Base-by-base conservation (phyloP, 2,888 invertebrate genomes). In the Fragum whitleyi region DNA sequence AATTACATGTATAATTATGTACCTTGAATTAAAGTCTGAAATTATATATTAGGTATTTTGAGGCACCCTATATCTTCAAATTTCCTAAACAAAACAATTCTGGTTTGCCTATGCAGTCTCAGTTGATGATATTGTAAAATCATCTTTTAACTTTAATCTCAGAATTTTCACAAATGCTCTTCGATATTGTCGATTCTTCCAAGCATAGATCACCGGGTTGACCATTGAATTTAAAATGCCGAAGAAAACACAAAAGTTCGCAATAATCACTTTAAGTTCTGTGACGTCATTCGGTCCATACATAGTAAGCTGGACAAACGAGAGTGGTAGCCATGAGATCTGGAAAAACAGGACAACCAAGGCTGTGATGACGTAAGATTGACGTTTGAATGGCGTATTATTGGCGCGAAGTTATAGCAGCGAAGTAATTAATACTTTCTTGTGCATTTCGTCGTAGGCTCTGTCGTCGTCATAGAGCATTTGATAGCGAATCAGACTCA, bases 151-250 rank as follows among this genome's bases (percentile, higher is more conserved):
- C 3, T 76, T 42, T 7, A 77, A 57, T 26, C 79, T 67, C 2
- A 89, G 21, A 42, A 89, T 39, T 29, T 79, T 85, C 59, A 73
- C 81, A 28, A 89, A 85, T 0, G 86, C 86, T 3, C 62, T 61
- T 42, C 86, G 77, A 53, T 83, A 88, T 36, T 84, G 82, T 68
- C 75, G 79, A 77, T 88, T 89, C 57, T 87, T 87, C 85, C 86
- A 87, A 6, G 81, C 82, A 74, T 89, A 89, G 28, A 89, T 86
- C 21, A 89, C 26, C 11, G 89, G 89, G 62, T 89, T 89, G 19
- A 85, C 70, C 28, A 72, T 76, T 11, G 87, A 87, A 76, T 88
- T 89, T 11, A 78, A 9, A 11, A 88, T 72, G 23, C 87, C 89
- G 0, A 89, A 74, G 70, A 89, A 86, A 26, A 84, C 86, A 2